A percentile compares a stretch with the other conserved stretches of the same genome.
phyloP scores from a whole-genome alignment of 2,113 vertebrate species.

The Lepus timidus region DNA sequence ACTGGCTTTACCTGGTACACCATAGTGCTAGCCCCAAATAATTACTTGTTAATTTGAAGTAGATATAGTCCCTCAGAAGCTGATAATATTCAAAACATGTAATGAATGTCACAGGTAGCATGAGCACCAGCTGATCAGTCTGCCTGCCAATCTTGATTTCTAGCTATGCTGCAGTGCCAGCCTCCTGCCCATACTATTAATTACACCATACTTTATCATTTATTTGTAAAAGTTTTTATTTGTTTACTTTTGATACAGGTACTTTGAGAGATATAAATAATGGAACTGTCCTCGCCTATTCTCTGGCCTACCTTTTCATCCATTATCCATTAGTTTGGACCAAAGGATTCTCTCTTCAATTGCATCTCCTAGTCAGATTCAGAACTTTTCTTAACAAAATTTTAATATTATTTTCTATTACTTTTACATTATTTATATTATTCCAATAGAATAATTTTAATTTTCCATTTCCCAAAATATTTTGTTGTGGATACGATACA shows the following conservation, averaged over 20 bases:
- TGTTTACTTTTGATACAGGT: background rate
- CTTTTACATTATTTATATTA: background rate
- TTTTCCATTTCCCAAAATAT: constrained; percentile 11
- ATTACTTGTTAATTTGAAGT: too few species aligned
- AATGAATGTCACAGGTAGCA: too few species aligned
- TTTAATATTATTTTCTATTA: background rate
- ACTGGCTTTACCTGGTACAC: too few species aligned
- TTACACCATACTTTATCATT: background rate
- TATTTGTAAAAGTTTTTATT: background rate
- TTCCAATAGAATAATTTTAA: background rate
- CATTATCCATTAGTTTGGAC: background rate
- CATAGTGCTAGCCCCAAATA: too few species aligned
- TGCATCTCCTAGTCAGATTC: constrained; percentile 1
- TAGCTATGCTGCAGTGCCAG: too few species aligned
- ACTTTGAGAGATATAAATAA: background rate
- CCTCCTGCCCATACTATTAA: background rate
- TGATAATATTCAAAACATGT: too few species aligned
- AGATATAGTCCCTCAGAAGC: too few species aligned
- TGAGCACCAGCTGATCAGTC: too few species aligned
- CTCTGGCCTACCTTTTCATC: background rate
- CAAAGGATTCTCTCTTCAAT: background rate
- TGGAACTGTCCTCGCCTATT: background rate
- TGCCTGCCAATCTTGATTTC: too few species aligned
- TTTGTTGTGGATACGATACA: background rate
- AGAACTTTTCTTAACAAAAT: constrained; percentile 33